Base-by-base conservation (phyloP, 1,140 invertebrate species). In the Rhagoletis zephyria region DNA sequence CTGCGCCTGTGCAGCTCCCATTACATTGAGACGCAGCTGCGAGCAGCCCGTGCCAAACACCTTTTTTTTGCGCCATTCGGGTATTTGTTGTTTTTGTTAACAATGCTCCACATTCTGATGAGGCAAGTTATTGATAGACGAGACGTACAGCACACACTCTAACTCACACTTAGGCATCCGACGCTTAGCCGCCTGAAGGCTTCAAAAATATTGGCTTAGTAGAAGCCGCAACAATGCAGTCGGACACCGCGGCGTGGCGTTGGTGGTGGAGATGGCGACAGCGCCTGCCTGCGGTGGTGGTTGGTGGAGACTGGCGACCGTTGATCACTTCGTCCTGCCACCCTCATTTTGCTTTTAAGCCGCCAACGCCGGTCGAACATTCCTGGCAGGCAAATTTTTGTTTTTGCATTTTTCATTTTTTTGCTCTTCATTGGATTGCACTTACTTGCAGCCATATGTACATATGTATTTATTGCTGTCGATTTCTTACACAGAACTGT, bases 191-290 rank as follows among this genome's bases (percentile, higher is more conserved):
- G 74, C 74, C 74, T 81, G 51, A 56, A 81, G 74, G 16, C 74
- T 81, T 81, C 48, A 81, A 59, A 56, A 81, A 56, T 9, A 59
- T 56, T 56, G 74, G 48, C 51, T 59, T 12, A 81, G 74, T 81
- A 10, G 74, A 81, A 81, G 74, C 74, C 74, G 74, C 74, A 81
- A 81, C n/a, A 59, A 81, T 81, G 74, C 48, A 10, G 48, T n/a
- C 7, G n/a, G 9, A 14, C 12, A 4, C 12, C 30, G 30, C 1
- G 30, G 30, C 30, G 30, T 30, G 30, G 30, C 30, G 10, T 7
- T 10, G 10, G 51, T 56, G 5, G 10, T 56, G 51, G 51, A 5
- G 10, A 56, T 56, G 51, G 51, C 51, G 51, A 56, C 5, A 10
- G 51, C 51, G 51, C 51, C 10, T 56, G 61, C 61, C 61, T 63